phyloP scores from a whole-genome alignment of 2,113 vertebrate genomes.

The Lophius piscatorius region DNA sequence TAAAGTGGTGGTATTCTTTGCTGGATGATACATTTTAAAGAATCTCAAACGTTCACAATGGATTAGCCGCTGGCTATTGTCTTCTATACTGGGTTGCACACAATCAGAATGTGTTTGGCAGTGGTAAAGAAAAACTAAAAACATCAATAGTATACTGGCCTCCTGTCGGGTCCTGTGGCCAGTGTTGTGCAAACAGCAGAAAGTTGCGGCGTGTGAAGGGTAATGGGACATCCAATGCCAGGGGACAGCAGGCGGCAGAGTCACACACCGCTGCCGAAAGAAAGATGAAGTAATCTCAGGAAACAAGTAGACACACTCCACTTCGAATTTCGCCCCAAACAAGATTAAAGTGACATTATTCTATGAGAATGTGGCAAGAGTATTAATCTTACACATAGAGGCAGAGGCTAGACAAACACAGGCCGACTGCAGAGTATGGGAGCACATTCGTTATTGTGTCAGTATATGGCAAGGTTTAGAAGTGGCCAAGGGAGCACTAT shows the following conservation, averaged over 20 bases:
- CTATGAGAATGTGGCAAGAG: constrained; percentile 81
- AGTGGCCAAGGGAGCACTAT: constrained; percentile 42
- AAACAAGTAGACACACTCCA: constrained; percentile 85
- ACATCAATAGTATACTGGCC: constrained; percentile 68
- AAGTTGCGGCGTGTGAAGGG: constrained; percentile 84
- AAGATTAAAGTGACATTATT: constrained; percentile 87
- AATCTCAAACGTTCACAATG: constrained; percentile 21
- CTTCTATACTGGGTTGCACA: constrained; percentile 25
- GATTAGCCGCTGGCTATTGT: constrained; percentile 37
- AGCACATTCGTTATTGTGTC: constrained; percentile 77
- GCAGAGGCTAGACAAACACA: constrained; percentile 73
- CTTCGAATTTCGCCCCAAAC: constrained; percentile 84
- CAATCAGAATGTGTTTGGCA: constrained; percentile 44
- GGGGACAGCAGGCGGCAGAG: constrained; percentile 81
- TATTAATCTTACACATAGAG: constrained; percentile 82
- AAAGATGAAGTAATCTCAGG: constrained; percentile 86
- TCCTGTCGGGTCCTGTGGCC: constrained; percentile 79
- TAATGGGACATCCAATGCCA: constrained; percentile 86
- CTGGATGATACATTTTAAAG: constrained; percentile 28
- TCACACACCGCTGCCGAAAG: constrained; percentile 78
- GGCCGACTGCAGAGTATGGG: constrained; percentile 51
- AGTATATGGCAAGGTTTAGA: constrained; percentile 47
- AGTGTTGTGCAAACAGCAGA: constrained; percentile 83
- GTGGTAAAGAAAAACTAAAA: constrained; percentile 69
- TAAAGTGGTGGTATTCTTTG: constrained; percentile 3